Evolutionary conservation across 2,888 invertebrate species (phyloP).

Genomic region (Parnassius mnemosyne): DNA sequence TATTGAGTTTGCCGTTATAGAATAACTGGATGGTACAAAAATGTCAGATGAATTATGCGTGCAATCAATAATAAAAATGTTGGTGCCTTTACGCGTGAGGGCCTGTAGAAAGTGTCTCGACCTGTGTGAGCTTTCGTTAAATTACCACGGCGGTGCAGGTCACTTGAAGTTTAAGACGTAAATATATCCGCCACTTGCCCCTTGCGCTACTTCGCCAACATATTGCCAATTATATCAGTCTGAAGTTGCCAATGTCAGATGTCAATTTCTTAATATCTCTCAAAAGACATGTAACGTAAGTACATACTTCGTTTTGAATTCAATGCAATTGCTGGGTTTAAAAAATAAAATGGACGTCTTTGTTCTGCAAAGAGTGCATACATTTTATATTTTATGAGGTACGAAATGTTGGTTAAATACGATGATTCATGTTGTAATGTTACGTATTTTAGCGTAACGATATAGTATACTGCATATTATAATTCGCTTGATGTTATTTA

Average conservation of each 20-base stretch:
- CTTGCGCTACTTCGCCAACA: slow-evolving; percentile 74
- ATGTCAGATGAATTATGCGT: slow-evolving; percentile 77
- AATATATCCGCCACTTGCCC: slow-evolving; percentile 72
- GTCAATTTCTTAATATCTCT: slow-evolving; percentile 27
- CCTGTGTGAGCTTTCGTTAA: slow-evolving; percentile 70
- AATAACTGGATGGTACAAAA: slow-evolving; percentile 65
- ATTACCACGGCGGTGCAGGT: slow-evolving; percentile 68
- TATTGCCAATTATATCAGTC: slow-evolving; percentile 66
- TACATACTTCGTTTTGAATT: slow-evolving; percentile 9
- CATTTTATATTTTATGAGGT: no score
- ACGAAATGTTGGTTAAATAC: no score
- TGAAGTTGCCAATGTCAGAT: slow-evolving; percentile 55
- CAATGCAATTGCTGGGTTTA: slow-evolving; percentile 13
- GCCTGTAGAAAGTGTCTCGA: slow-evolving; percentile 75
- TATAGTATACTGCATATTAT: slow-evolving; percentile 3
- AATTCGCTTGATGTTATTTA: slow-evolving; percentile 31
- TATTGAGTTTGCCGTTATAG: slow-evolving; percentile 51
- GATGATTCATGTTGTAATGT: background rate
- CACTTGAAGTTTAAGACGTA: slow-evolving; percentile 65
- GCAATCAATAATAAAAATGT: slow-evolving; percentile 77
- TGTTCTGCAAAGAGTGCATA: slow-evolving; percentile 1
- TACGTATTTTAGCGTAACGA: background rate
- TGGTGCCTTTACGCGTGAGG: slow-evolving; percentile 52
- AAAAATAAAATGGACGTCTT: slow-evolving; percentile 11
- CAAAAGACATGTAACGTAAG: slow-evolving; percentile 16